Conservation (phyloP, 2,888 invertebrate genomes). For the Eutolmus rufibarbis region DNA sequence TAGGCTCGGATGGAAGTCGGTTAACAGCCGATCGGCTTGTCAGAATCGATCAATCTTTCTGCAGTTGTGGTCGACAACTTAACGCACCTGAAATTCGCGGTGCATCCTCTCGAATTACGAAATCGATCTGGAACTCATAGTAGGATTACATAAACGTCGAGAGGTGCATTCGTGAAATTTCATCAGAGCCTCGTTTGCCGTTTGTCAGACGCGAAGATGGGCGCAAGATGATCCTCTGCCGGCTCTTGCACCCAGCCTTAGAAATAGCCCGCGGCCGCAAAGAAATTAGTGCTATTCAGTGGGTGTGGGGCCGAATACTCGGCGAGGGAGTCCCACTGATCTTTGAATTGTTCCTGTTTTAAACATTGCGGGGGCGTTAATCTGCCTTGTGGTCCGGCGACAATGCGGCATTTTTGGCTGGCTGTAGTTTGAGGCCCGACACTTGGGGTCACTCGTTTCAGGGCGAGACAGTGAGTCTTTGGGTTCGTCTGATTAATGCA, state of each 20-base stretch:
- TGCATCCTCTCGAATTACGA: slow-evolving; percentile 21
- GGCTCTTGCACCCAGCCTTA: not conserved
- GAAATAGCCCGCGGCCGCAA: slow-evolving; percentile 20
- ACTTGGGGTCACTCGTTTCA: not conserved
- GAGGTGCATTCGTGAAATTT: slow-evolving; percentile 30
- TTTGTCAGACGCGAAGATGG: slow-evolving; percentile 14
- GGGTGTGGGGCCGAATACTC: slow-evolving; percentile 19
- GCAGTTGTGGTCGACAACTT: slow-evolving; percentile 22
- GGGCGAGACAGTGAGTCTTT: not conserved
- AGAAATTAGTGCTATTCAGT: slow-evolving; percentile 31
- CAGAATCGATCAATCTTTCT: slow-evolving; percentile 29
- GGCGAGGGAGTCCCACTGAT: slow-evolving; percentile 12
- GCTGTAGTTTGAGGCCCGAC: not conserved
- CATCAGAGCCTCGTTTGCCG: slow-evolving; percentile 17
- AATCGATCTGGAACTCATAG: slow-evolving; percentile 29
- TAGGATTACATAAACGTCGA: not conserved
- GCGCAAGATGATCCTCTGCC: not conserved
- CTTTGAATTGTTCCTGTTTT: slow-evolving; percentile 26
- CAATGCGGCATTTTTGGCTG: not conserved
- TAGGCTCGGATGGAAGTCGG: not conserved
- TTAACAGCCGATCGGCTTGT: not conserved
- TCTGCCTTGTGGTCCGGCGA: not conserved
- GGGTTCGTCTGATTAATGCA: not conserved
- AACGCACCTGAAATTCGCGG: slow-evolving; percentile 32
- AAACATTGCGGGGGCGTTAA: slow-evolving; percentile 9